phyloP scores from a whole-genome alignment of 2,888 invertebrate species.

The Ornithoptera priamus region DNA sequence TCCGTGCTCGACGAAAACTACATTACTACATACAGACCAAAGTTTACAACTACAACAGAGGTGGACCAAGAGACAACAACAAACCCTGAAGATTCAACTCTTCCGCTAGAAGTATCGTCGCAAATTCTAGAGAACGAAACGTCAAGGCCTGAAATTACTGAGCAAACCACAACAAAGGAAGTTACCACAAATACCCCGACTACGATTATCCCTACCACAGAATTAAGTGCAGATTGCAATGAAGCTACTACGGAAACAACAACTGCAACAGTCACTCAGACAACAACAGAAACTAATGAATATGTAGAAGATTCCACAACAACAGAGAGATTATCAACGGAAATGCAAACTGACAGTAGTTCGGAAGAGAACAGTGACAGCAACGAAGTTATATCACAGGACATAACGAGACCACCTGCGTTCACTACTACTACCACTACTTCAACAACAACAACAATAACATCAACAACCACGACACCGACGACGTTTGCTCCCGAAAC shows the following conservation, averaged over 20 bases:
- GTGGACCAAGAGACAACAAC: conserved; percentile 55
- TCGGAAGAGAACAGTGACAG: conserved; percentile 64
- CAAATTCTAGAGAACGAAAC: conserved; percentile 50
- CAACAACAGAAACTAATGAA: conserved; percentile 47
- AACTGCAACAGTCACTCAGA: conserved; percentile 42
- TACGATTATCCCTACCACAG: conserved; percentile 35
- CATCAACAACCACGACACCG: conserved; percentile 37
- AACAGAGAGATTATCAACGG: conserved; percentile 37
- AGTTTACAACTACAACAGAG: conserved; percentile 57
- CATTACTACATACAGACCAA: conserved; percentile 71
- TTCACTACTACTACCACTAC: conserved; percentile 37
- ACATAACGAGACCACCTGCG: conserved; percentile 35
- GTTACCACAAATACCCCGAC: conserved; percentile 44
- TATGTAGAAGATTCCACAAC: conserved; percentile 38
- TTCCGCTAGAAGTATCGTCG: conserved; percentile 58
- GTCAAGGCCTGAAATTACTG: conserved; percentile 35
- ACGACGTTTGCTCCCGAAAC: conserved; percentile 33
- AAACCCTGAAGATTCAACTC: conserved; percentile 51
- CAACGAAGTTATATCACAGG: conserved; percentile 60
- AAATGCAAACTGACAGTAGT: conserved; percentile 41
- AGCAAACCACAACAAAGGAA: conserved; percentile 36
- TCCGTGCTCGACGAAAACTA: conserved; percentile 49
- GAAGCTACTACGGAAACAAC: conserved; percentile 31
- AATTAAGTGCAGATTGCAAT: conserved; percentile 30
- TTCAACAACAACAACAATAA: conserved; percentile 35